Base-by-base conservation (phyloP, 2,113 vertebrate genomes). In the Megaceryle maxima region DNA sequence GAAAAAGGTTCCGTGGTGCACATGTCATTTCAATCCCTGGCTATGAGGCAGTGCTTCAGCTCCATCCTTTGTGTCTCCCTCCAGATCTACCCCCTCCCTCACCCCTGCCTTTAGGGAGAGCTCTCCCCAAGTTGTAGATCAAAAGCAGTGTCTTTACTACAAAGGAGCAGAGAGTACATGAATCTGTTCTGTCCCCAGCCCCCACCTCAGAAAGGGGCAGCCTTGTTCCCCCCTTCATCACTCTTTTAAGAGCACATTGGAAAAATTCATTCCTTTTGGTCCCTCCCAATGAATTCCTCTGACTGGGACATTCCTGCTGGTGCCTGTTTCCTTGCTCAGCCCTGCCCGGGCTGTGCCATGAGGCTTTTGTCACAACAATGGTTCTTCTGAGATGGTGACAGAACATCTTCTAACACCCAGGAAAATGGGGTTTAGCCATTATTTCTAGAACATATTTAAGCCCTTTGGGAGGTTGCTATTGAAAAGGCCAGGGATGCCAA, bases 401-500 rank as follows among this genome's bases (percentile, higher is more conserved):
- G 96, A 94, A 85, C 64, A 46, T 97, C 95, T 93, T 89, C 93
- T 96, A 94, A 97, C 93, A 94, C 90, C 88, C 90, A 82, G 86
- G 94, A 92, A 96, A 96, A 96, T 89, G 83, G 92, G 94, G 85
- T 83, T 91, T 77, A 92, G 83, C 87, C 64, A 92, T 95, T 96
- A 95, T 97, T 97, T 95, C 94, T 94, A 90, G 95, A 94, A 87
- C 91, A 88, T 93, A 94, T 87, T 96, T 80, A 94, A 94, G 74
- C 56, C 95, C 96, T 94, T 94, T 94, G 97, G 96, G 96, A 97
- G 44, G 55, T 79, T 87, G 89, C 97, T 95, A 96, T 97, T 96
- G 96, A 97, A 95, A 97, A 96, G 88, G 66, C 94, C 43, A 60
- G 55, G 72, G 92, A 90, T 73, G 56, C 74, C 84, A 86, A 90